Evolutionary conservation across 2,888 invertebrate species (phyloP), one percentile per base, ranked within the genome.

Genomic region (Schrankia costaestrigalis): DNA sequence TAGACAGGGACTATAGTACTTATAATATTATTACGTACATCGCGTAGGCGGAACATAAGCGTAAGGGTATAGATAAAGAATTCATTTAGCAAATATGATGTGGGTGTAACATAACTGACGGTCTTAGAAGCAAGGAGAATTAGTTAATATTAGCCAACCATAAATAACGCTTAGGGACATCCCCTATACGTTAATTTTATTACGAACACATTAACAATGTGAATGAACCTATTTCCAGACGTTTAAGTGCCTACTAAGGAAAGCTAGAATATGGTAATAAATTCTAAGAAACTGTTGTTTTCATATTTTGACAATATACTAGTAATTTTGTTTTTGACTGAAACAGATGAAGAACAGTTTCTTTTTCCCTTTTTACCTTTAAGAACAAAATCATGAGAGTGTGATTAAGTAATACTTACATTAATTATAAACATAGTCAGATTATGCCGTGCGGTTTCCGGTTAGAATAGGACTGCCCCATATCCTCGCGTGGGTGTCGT

Each of bases 121-220:
- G 12, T 31, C 24, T 30, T 14, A 36, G 17, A 39, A 31, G 18
- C 19, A 25, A 19, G 21, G 34, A 26, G 31, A 34, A 22, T 35
- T 26, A 24, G 19, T 41, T 49, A 42, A 35, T 41, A 35, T 25
- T 39, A 36, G 4, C 13, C 4, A 9, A 17, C 26, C 35, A 36
- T 40, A 41, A 50, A 55, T 41, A 35, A 40, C 12, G 11, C 26
- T 26, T 14, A 3, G 36, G 28, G 33, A 43, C 26, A 34, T 10
- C 11, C 5, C 28, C 21, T 31, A 38, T 38, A 26, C 14, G 31
- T 37, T 34, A 36, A 55, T 46, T 38, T 36, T 40, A 39, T 11
- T 27, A 37, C 31, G 42, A 40, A 50, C 34, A 26, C 31, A 50
- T 47, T 33, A 42, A 37, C 11, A 26, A 18, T 10, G 14, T 11